Percentiles rank a stretch among this genome's conserved stretches.
Conservation (phyloP, 2,797 vertebrate species). For the Adrianichthys oophorus region DNA sequence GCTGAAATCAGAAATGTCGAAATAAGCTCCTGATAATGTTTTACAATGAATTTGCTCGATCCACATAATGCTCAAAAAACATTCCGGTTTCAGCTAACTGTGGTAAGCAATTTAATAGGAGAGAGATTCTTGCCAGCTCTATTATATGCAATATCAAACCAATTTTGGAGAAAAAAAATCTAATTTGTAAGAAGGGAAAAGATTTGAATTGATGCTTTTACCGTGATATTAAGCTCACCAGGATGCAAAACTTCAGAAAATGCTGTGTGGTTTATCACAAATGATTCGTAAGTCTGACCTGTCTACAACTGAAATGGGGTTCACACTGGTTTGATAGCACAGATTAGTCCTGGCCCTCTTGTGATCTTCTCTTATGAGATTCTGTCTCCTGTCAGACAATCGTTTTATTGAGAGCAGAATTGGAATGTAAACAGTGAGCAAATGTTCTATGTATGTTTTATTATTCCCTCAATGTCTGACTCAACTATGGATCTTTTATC, state of each 20-base stretch:
- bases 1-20: no score
- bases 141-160: constrained; percentile 14
- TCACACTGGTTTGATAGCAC: constrained; percentile 19
- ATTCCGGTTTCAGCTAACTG: constrained; percentile 4
- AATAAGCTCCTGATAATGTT: background rate
- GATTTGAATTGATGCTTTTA: constrained; percentile 45
- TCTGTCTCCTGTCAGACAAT: constrained; percentile 19
- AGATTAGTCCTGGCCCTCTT: constrained; percentile 36
- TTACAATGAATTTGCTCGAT: background rate
- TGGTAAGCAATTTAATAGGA: background rate
- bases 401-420: constrained; percentile 21
- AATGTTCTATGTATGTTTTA: no score
- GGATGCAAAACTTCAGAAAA: constrained; percentile 32
- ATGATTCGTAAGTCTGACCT: constrained; percentile 19
- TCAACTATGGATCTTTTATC: no score
- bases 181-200: constrained; percentile 28
- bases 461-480: no score
- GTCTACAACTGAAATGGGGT: constrained; percentile 28
- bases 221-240: constrained; percentile 52
- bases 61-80: background rate
- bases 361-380: constrained; percentile 22
- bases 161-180: constrained; percentile 25
- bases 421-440: constrained; percentile 1
- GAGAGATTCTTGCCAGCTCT: no score
- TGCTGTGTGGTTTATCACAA: constrained; percentile 35